phyloP scores from a whole-genome alignment of 2,113 vertebrate species.

The Silurus meridionalis region DNA sequence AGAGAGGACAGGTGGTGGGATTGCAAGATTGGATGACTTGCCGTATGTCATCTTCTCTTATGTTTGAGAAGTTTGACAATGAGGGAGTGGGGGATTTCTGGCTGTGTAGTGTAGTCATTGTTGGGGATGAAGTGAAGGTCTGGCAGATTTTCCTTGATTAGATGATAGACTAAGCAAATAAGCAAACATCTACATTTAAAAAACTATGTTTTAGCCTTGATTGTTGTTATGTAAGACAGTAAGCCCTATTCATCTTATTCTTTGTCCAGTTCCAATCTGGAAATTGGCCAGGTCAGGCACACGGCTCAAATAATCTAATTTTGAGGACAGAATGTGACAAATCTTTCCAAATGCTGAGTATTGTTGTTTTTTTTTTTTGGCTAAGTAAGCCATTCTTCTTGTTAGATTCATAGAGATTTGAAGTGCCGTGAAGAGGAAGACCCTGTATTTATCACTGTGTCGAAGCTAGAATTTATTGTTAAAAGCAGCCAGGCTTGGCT shows the following conservation, averaged over 20 bases:
- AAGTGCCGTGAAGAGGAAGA: constrained; percentile 12
- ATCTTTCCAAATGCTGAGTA: constrained; percentile 12
- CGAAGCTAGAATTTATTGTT: constrained; percentile 20
- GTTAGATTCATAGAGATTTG: constrained; percentile 10
- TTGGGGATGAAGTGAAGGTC: no score
- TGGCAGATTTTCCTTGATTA: no score
- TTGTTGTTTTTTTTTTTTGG: background rate
- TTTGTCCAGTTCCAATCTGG: background rate
- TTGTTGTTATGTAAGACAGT: background rate
- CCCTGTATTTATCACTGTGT: constrained; percentile 18
- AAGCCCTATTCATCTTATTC: background rate
- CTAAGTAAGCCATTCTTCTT: constrained; percentile 28
- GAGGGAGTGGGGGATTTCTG: no score
- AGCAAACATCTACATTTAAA: background rate
- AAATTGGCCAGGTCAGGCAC: background rate
- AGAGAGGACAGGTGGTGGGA: no score
- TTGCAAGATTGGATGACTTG: no score
- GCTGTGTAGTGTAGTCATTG: no score
- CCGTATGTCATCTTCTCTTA: no score
- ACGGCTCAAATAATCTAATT: background rate
- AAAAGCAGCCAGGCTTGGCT: background rate
- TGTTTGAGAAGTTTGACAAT: no score
- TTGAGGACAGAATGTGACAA: constrained; percentile 26
- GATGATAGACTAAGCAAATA: no score
- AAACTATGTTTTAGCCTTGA: background rate